Conservation (phyloP, 2,113 vertebrate genomes). For the Chamaetylas fuelleborni region DNA sequence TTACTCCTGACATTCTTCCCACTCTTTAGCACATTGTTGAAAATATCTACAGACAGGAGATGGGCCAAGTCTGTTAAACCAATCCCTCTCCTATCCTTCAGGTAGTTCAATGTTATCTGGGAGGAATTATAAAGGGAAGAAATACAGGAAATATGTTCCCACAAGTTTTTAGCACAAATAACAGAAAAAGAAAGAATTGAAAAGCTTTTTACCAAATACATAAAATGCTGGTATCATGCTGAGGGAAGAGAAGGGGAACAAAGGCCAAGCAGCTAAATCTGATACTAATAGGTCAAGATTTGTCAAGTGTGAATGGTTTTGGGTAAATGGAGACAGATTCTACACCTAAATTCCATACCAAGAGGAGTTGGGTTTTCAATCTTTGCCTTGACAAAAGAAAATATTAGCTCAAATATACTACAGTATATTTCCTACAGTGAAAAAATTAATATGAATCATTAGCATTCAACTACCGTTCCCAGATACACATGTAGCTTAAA, state of each 20-base stretch:
- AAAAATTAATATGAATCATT: neutral
- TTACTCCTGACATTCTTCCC: neutral
- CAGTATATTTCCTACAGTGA: neutral
- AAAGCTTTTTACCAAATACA: neutral
- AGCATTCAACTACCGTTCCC: neutral
- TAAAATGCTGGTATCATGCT: neutral
- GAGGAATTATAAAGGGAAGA: neutral
- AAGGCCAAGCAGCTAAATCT: neutral
- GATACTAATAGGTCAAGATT: neutral
- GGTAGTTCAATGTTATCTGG: fast-evolving
- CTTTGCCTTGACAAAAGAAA: neutral
- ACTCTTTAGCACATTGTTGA: neutral
- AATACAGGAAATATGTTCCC: neutral
- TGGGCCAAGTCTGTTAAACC: neutral
- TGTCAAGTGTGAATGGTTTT: neutral
- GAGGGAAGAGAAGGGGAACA: neutral
- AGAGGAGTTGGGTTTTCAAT: neutral
- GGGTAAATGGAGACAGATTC: neutral
- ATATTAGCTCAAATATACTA: neutral
- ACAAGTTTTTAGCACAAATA: neutral
- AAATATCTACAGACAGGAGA: neutral
- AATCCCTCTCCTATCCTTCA: neutral
- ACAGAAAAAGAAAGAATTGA: neutral
- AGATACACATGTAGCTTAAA: neutral
- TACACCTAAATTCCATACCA: neutral